Evolutionary conservation across 2,797 vertebrate genomes (phyloP), one percentile per base, ranked within the genome.

Genomic region (Ptychobarbus kaznakovi): DNA sequence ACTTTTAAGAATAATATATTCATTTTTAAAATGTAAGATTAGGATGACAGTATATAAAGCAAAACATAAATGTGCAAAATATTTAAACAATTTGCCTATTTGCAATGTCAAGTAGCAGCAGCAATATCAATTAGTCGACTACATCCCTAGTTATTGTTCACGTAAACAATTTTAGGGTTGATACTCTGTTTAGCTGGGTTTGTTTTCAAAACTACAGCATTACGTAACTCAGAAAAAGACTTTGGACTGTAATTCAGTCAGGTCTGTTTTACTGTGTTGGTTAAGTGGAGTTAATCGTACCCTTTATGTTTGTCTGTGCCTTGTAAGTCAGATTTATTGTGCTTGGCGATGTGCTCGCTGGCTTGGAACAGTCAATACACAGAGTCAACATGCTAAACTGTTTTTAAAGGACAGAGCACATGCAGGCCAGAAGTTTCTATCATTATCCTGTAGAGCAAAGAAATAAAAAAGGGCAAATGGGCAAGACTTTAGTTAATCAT

Each of bases 381-480:
- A 40, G 20, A 25, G 72, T 53, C 22, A 18, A 76, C 32, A 76
- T 38, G 10, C 32, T 76, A 42, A 76, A 63, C 32, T 70, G 46
- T 69, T 81, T 40, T 70, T 40, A 81, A 35, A 40, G 49, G 16
- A 10, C 66, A 25, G 49, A 51, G 42, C 40, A 58, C 53, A 77
- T 61, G 22, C 42, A 63, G 42, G 28, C 70, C 42, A 51, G 44
- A 53, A 28, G 20, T 58, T 53, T 65, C 63, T 38, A 40, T 65
- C 28, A 65, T 65, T 78, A 85, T 58, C 77, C 49, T 79, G 42
- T 51, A 51, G n/a, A 51, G 56, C 11, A 63, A 73, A 51, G 42
- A 40, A 61, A 73, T 25, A 80, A 69, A 61, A 78, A 69, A 69
- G n/a, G 49, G 22, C 56, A 15, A 69, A 44, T 46, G 12, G 16